Percentiles rank a stretch among this genome's conserved stretches.
Evolutionary conservation across 2,113 vertebrate species (phyloP).

Genomic region (Octodon degus): DNA sequence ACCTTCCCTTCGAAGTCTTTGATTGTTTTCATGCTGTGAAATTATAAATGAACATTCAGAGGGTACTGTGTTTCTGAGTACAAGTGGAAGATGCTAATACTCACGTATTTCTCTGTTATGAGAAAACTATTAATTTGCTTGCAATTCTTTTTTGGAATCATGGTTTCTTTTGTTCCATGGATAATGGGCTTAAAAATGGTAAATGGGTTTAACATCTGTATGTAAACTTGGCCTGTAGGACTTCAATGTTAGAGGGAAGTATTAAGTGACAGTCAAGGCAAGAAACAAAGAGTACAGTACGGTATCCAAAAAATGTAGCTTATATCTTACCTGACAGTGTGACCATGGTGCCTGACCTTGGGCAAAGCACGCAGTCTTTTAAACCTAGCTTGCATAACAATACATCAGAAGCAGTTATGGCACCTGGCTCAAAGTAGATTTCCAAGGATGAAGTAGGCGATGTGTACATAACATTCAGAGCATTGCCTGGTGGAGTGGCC

Average conservation of each 20-base stretch:
- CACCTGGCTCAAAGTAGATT: neutral
- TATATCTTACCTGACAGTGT: neutral
- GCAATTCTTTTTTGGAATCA: slow-evolving; percentile 17
- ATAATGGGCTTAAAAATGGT: slow-evolving; percentile 45
- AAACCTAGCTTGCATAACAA: neutral
- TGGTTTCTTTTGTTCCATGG: slow-evolving; percentile 10
- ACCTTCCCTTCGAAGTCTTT: slow-evolving; percentile 68
- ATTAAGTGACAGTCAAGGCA: neutral
- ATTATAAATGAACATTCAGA: slow-evolving; percentile 67
- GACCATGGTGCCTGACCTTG: neutral
- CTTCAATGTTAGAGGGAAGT: neutral
- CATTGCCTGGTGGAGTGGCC: rapidly evolving
- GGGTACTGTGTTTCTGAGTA: slow-evolving; percentile 43
- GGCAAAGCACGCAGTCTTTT: neutral
- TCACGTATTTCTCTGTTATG: slow-evolving; percentile 54
- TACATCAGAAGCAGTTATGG: neutral
- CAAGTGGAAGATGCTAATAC: slow-evolving; percentile 47
- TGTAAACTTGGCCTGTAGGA: neutral
- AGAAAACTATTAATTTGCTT: slow-evolving; percentile 76
- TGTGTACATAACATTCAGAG: neutral
- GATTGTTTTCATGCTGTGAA: slow-evolving; percentile 78
- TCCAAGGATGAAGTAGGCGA: neutral
- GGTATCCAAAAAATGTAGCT: neutral
- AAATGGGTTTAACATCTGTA: neutral
- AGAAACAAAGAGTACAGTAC: neutral